phyloP scores from a whole-genome alignment of 2,888 invertebrate genomes.

The Anthophora plumipes region DNA sequence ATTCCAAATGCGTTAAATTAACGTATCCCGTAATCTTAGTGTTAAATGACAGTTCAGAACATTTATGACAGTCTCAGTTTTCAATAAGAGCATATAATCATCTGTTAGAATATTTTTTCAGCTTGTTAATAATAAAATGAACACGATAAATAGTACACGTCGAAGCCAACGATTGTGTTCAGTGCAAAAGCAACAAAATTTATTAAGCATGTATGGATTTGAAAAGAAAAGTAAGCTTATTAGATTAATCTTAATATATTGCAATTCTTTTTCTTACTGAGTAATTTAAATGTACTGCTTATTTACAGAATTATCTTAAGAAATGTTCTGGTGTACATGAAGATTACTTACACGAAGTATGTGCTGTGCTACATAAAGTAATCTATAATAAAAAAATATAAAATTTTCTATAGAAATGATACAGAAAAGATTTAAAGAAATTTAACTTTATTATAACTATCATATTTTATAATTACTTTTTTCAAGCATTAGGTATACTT shows the following conservation, averaged over 20 bases:
- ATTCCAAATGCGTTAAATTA: too few species aligned
- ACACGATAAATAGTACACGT: conserved; percentile 75
- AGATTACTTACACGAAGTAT: background rate
- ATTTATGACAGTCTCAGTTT: background rate
- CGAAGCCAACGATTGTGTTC: conserved; percentile 81
- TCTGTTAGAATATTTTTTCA: conserved; percentile 26
- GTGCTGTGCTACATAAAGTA: conserved; percentile 6
- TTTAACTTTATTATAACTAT: background rate
- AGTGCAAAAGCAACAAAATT: conserved; percentile 86
- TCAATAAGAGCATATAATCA: background rate
- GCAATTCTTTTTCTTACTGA: background rate
- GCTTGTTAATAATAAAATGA: conserved; percentile 56
- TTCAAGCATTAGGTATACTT: background rate
- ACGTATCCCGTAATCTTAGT: too few species aligned
- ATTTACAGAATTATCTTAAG: conserved; percentile 31
- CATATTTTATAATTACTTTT: background rate
- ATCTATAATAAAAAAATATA: background rate
- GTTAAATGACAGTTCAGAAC: background rate
- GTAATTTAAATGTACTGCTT: background rate
- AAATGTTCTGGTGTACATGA: background rate
- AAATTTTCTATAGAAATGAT: conserved; percentile 1
- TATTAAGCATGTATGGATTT: conserved; percentile 89
- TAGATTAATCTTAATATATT: conserved; percentile 2
- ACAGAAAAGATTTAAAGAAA: background rate
- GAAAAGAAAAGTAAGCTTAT: conserved; percentile 81